These are phyloP conservation scores for Peromyscus leucopus DNA, from an alignment of 2,113 vertebrate genomes.

Conservation along the genomic window DNA sequence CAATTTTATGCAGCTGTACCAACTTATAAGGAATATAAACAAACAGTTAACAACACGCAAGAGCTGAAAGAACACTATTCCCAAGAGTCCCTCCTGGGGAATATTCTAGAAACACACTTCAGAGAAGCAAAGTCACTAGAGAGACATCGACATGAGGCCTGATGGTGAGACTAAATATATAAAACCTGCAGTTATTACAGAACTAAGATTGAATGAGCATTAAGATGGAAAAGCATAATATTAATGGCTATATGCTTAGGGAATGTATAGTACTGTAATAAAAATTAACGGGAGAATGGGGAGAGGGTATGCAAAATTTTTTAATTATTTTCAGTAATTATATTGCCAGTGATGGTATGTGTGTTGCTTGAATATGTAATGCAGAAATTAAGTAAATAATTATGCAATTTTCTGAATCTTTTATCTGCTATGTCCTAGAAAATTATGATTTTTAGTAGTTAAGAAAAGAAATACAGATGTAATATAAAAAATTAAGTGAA, in stretches of 20 bases:
- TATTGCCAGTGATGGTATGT: neutral
- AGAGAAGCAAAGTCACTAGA: constrained; percentile 45
- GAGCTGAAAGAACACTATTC: constrained; percentile 51
- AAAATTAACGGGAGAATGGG: constrained; percentile 36
- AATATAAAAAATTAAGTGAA: constrained; percentile 2
- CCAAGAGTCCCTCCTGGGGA: constrained; percentile 11
- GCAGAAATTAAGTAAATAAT: constrained; percentile 15
- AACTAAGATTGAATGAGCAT: constrained; percentile 49
- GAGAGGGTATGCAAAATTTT: neutral
- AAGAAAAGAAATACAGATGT: constrained; percentile 44
- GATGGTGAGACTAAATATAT: constrained; percentile 1
- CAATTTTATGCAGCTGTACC: constrained; percentile 24
- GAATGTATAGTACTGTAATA: neutral
- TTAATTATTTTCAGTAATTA: constrained; percentile 39
- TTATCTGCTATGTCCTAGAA: constrained; percentile 16
- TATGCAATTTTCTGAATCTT: constrained; percentile 23
- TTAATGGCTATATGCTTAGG: constrained; percentile 9
- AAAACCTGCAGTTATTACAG: constrained; percentile 17
- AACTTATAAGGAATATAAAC: constrained; percentile 62
- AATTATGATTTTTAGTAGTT: constrained; percentile 12
- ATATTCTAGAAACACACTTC: constrained; percentile 44
- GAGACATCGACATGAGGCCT: constrained; percentile 23
- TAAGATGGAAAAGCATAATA: constrained; percentile 30
- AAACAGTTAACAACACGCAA: constrained; percentile 60
- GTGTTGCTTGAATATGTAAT: constrained; percentile 36